phyloP scores from a whole-genome alignment of 2,888 invertebrate genomes.

The Lymantria dispar region DNA sequence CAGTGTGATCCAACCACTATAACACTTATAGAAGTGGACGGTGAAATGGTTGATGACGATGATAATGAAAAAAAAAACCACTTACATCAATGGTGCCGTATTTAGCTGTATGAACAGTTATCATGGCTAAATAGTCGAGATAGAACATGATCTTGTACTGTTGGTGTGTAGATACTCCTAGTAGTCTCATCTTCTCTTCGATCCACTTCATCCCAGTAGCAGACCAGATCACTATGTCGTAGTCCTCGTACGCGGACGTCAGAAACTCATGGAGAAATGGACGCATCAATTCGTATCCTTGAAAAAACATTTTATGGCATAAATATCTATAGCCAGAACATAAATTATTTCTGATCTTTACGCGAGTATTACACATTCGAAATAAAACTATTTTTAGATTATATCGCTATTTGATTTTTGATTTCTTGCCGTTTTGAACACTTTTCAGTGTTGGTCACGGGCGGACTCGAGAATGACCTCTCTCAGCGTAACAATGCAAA shows the following conservation, averaged over 20 bases:
- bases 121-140: conserved; percentile 96
- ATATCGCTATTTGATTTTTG: too few species aligned
- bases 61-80: conserved; percentile 12
- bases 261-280: conserved; percentile 98
- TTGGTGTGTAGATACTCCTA: conserved; percentile 92
- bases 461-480: too few species aligned
- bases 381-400: too few species aligned
- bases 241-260: conserved; percentile 92
- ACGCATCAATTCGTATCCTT: conserved; percentile 93
- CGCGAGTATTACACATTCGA: too few species aligned
- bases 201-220: conserved; percentile 99
- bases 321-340: too few species aligned
- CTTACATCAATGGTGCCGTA: conserved; percentile 95
- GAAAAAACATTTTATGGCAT: conserved; percentile 2
- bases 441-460: too few species aligned
- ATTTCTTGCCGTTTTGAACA: too few species aligned
- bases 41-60: too few species aligned
- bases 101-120: conserved; percentile 94
- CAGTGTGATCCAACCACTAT: too few species aligned
- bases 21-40: too few species aligned
- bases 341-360: too few species aligned
- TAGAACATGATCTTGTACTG: conserved; percentile 96
- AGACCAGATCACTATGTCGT: conserved; percentile 99
- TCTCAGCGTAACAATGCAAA: too few species aligned
- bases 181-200: conserved; percentile 96